Percentiles rank a stretch among this genome's conserved stretches.
phyloP scores from a whole-genome alignment of 2,797 vertebrate species.

The Arctocebus calabarensis region DNA sequence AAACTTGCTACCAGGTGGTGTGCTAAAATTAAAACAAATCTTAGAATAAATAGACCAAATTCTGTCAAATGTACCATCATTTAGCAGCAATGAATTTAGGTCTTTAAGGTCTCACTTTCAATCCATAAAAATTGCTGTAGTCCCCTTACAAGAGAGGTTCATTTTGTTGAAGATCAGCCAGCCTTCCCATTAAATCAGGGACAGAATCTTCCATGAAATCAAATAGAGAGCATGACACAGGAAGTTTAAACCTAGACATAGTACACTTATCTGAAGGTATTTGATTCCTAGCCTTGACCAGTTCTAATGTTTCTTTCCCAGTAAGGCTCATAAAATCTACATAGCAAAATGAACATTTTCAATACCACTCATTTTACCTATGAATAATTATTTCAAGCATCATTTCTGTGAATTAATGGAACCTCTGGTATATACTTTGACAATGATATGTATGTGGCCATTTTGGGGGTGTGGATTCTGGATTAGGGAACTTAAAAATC shows the following conservation, averaged over 20 bases:
- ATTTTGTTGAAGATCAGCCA: conserved; percentile 2
- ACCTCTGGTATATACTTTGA: not conserved
- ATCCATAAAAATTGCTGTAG: not conserved
- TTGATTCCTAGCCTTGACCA: not conserved
- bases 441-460: not conserved
- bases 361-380: conserved; percentile 7
- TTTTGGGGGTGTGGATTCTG: conserved; percentile 42
- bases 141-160: not conserved
- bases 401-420: conserved; percentile 4
- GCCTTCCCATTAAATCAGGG: not conserved
- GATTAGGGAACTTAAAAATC: conserved; percentile 18
- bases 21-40: conserved; percentile 51
- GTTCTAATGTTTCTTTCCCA: not conserved
- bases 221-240: not conserved
- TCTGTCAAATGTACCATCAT: conserved; percentile 4
- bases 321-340: not conserved
- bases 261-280: not conserved
- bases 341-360: not conserved
- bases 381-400: conserved; percentile 12
- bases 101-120: conserved; percentile 20
- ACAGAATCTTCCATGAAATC: conserved; percentile 34
- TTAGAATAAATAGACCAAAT: conserved; percentile 2
- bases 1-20: not conserved
- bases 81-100: not conserved
- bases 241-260: not conserved